These are phyloP conservation scores for Vollenhovia emeryi DNA, from an alignment of 1,140 invertebrate genomes.

Conservation along the genomic window DNA sequence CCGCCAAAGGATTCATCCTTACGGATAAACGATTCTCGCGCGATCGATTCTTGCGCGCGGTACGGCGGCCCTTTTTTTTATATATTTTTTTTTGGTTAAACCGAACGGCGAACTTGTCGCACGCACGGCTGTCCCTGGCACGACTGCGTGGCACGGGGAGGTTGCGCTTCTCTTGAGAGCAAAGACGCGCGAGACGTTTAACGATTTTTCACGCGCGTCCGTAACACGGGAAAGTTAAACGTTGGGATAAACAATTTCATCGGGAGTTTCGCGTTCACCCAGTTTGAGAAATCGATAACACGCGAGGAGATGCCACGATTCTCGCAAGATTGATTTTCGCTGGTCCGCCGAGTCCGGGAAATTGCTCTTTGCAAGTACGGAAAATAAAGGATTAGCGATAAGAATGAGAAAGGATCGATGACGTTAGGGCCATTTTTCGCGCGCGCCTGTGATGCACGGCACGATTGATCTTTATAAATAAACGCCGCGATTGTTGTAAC, in stretches of 20 bases:
- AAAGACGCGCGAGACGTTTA: background rate
- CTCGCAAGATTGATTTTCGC: conserved; percentile 8
- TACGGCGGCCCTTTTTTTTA: too few species aligned
- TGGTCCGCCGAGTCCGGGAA: background rate
- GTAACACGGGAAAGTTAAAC: background rate
- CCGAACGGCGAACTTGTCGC: too few species aligned
- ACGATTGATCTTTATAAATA: background rate
- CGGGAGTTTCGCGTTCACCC: background rate
- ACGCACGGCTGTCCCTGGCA: background rate
- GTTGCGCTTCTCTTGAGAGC: background rate
- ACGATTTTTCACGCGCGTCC: background rate
- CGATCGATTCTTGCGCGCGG: conserved; percentile 12
- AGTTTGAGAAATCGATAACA: background rate
- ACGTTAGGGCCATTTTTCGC: background rate
- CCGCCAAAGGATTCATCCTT: background rate
- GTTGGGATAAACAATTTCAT: background rate
- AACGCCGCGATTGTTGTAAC: background rate
- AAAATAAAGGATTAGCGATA: background rate
- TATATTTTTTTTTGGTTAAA: too few species aligned
- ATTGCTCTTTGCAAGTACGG: background rate
- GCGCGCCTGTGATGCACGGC: too few species aligned
- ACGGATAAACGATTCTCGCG: background rate
- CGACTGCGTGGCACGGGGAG: background rate
- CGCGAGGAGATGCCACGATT: background rate
- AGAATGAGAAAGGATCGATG: background rate